Base-by-base conservation (phyloP, 2,113 vertebrate species). In the Trinectes maculatus region DNA sequence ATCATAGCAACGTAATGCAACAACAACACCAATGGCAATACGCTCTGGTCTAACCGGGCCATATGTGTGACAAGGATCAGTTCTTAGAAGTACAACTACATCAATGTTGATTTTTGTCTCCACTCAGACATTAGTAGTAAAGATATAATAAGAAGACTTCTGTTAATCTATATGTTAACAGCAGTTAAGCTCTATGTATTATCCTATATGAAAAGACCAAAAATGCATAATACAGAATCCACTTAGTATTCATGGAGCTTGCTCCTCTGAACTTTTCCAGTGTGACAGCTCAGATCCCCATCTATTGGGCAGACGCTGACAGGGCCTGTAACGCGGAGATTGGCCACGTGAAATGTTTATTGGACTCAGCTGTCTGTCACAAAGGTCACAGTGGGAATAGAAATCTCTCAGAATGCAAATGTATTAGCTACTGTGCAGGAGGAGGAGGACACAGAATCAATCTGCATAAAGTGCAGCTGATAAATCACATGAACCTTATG, bases 351-450 rank as follows among this genome's bases (percentile, higher is more conserved):
- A 28, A 66, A 19, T 72, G 81, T 67, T 79, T 57, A 54, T 85
- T 61, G 59, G 70, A 80, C 80, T 82, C 73, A 60, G 62, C 78
- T 80, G 74, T 77, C 87, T 31, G 66, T 79, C 81, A 70, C 69
- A 68, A 48, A 74, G 74, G 65, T 72, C 75, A 58, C 52, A 8
- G 33, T 8, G 22, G 59, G 46, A 80, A 31, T 3, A 57, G 24
- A 12, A 72, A 65, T 63, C 60, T 40, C 52, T 15, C 0, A 69
- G 79, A 77, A 84, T 87, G 37, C 72, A 64, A 76, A 84, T 68
- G 13, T 19, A 55, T 58, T 18, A 12, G 31, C 36, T 40, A 48
- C 8, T 15, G 1, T 9, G 25, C 25, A 66, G 51, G 36, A 33
- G 25, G 29, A 66, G 51, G 36, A 33, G 8, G 24, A 72, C 42